A percentile compares a stretch with the other conserved stretches of the same genome.
phyloP scores from a whole-genome alignment of 1,140 invertebrate genomes.

The Lepidurus arcticus region DNA sequence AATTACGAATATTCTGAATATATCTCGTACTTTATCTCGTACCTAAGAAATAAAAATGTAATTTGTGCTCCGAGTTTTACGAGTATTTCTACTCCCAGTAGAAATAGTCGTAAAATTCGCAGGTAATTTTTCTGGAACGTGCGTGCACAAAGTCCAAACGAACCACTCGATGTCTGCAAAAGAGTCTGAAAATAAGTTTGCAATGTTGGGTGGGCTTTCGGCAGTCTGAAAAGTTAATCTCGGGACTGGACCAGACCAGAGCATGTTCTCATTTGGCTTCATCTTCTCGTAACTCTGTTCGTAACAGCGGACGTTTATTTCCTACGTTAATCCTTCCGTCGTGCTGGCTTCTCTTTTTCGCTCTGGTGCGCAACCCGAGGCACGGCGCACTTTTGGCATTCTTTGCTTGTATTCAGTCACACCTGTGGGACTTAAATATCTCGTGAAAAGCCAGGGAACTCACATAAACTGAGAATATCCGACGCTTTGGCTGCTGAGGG shows the following conservation, averaged over 20 bases:
- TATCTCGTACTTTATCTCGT: no score
- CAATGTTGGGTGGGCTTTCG: constrained; percentile 10
- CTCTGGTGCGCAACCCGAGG: constrained; percentile 57
- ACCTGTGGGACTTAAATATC: constrained; percentile 37
- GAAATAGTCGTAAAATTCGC: no score
- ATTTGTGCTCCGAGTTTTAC: no score
- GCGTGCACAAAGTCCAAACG: no score
- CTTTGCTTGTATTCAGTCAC: constrained; percentile 56
- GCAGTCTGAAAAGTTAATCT: background rate
- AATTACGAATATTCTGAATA: no score
- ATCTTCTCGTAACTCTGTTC: background rate
- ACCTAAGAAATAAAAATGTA: no score
- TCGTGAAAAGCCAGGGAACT: constrained; percentile 38
- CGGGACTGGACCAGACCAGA: background rate
- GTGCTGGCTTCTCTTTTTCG: background rate
- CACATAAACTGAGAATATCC: constrained; percentile 40
- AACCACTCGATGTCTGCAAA: no score
- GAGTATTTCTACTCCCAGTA: no score
- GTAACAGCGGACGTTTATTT: constrained; percentile 3
- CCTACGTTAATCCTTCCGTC: background rate
- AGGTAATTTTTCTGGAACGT: no score
- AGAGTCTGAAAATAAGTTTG: background rate
- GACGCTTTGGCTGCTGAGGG: constrained; percentile 38
- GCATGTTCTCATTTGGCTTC: background rate
- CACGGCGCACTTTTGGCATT: constrained; percentile 64